Base-by-base conservation (phyloP, 2,888 invertebrate genomes). In the Amiota minor region DNA sequence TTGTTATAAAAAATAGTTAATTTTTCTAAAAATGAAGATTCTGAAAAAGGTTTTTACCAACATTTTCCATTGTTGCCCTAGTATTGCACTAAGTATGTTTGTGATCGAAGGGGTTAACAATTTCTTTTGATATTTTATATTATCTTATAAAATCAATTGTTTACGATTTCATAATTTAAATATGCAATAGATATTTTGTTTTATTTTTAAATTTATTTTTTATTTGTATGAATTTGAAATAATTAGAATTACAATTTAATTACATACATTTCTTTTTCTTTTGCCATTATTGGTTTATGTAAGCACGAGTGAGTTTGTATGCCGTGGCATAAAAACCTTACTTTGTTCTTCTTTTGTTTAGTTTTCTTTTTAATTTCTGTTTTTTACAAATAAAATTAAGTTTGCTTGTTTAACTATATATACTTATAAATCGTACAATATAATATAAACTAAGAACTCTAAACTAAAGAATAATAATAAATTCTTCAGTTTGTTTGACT, bases 181-280 rank as follows among this genome's bases (percentile, higher is more conserved):
- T 67, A 23, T n/a, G n/a, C n/a, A n/a, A n/a, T 49, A 67, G n/a
- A n/a, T 50, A 10, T 45, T n/a, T n/a, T 23, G 47, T 9, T 14
- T 23, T 67, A 59, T 10, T 14, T n/a, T 79, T 72, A 68, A 77
- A 74, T 59, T 76, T 77, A 65, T 68, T 14, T 77, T 83, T 83
- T 83, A 83, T 83, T 83, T 79, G 84, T 78, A 82, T 83, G 81
- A 84, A 83, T 83, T 83, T 56, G 81, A 83, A 84, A 83, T 83
- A 83, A 83, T 83, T 84, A 84, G 81, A 83, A 83, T 84, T 83
- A 83, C 83, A 83, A 81, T 84, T 84, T 77, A 78, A 80, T 81
- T 83, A 85, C 82, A 78, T 83, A 83, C 84, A 85, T 76, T 81
- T 53, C 67, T n/a, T 62, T 35, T 64, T 64, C n/a, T 46, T 35